A percentile compares a stretch with the other conserved stretches of the same genome.
Conservation (phyloP, 2,888 invertebrate species). For the Volucella inanis region DNA sequence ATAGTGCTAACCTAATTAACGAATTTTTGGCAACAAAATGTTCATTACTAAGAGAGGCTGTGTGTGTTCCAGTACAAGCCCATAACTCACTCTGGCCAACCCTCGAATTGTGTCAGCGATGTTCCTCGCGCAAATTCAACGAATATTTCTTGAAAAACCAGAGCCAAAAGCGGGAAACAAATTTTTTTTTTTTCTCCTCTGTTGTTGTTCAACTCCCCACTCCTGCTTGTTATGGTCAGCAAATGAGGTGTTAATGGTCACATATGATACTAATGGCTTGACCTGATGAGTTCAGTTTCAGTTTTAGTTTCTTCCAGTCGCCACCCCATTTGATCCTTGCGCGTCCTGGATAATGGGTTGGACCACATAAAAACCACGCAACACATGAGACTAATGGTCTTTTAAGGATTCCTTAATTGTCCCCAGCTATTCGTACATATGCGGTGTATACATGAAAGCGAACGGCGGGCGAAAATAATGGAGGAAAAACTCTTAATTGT, state of each 20-base stretch:
- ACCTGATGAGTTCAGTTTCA: constrained; percentile 58
- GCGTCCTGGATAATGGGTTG: constrained; percentile 30
- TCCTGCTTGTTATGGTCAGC: constrained; percentile 58
- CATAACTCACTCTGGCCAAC: constrained; percentile 55
- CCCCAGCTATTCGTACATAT: constrained; percentile 5
- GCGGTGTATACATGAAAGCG: background rate
- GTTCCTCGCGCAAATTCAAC: background rate
- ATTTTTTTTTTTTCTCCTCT: constrained; percentile 49
- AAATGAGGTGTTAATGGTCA: constrained; percentile 75
- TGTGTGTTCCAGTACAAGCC: constrained; percentile 2
- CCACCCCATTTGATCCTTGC: constrained; percentile 3
- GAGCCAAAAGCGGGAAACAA: constrained; percentile 60
- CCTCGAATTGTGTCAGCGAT: constrained; percentile 50
- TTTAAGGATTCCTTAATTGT: constrained; percentile 74
- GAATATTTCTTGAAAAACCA: constrained; percentile 20
- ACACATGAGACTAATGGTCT: constrained; percentile 72
- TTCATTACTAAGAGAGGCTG: constrained; percentile 34
- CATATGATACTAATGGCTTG: constrained; percentile 71
- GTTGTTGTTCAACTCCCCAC: background rate
- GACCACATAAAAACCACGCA: constrained; percentile 71
- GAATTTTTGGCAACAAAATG: constrained; percentile 29
- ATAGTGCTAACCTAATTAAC: constrained; percentile 46
- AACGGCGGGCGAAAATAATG: constrained; percentile 2
- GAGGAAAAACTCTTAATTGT: constrained; percentile 68
- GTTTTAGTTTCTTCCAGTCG: background rate